Base-by-base conservation (phyloP, 2,888 invertebrate species). In the Glyphotaelius pellucidus region DNA sequence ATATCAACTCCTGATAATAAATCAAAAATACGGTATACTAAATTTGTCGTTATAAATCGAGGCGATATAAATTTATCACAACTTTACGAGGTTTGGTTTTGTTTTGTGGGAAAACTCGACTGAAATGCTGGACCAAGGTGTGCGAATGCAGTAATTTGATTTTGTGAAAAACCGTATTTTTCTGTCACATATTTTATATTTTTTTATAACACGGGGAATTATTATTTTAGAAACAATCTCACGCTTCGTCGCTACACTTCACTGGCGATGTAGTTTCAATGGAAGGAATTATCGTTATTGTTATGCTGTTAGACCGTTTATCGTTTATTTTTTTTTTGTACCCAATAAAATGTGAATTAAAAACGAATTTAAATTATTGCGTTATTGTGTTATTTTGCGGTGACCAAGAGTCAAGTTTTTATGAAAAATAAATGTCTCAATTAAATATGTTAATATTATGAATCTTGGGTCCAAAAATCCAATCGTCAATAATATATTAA, bases 201-300 rank as follows among this genome's bases (percentile, higher is more conserved):
- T n/a, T 67, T 67, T 67, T 67, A 67, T 67, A 67, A 67, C n/a
- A 25, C 67, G 67, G 25, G 25, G 67, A 67, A 67, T 67, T 67
- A 81, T 81, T 31, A 80, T 31, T 30, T 81, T 81, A 32, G 81
- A 81, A 32, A 81, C 81, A 32, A 81, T 81, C 81, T 81, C 81
- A 81, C 81, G 81, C 32, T 32, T 32, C 4, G 81, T 32, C 81
- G 81, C 31, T 4, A 32, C 81, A 81, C 31, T 81, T 81, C 15
- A 32, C 81, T 81, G 81, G 32, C 81, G 81, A 81, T 81, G 81
- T 32, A 81, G 19, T 81, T 81, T 32, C 31, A 31, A 15, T 32
- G 81, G 32, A 31, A 81, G 81, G 12, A 81, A 32, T 81, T 81
- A 67, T 67, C 67, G 67, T 67, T 67, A 67, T 67, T 67, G 67